phyloP scores from a whole-genome alignment of 2,888 invertebrate genomes.

The Brenthis ino region DNA sequence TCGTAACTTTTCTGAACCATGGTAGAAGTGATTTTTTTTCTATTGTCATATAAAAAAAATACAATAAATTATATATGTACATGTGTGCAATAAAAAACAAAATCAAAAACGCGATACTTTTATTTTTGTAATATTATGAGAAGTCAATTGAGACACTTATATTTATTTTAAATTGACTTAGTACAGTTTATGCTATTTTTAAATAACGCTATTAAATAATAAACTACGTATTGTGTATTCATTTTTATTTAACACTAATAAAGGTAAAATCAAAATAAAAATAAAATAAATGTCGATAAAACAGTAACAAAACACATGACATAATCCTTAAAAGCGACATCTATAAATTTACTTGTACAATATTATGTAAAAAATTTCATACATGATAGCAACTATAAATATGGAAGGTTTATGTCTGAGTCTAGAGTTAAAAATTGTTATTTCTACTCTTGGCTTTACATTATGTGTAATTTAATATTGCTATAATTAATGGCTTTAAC shows the following conservation, averaged over 20 bases:
- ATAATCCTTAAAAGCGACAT: slow-evolving; percentile 13
- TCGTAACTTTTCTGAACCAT: too few species aligned
- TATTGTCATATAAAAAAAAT: too few species aligned
- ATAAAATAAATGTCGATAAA: slow-evolving; percentile 27
- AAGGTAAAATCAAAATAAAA: background rate
- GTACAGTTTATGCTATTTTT: background rate
- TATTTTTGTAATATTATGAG: too few species aligned
- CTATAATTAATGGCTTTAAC: too few species aligned
- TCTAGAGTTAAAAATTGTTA: background rate
- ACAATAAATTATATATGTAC: too few species aligned
- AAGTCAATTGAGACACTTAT: too few species aligned
- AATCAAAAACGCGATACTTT: too few species aligned
- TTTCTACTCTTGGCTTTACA: background rate
- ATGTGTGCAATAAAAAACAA: too few species aligned
- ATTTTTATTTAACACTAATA: background rate
- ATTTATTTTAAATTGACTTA: too few species aligned
- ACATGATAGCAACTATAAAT: background rate
- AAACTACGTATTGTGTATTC: background rate
- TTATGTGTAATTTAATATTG: background rate
- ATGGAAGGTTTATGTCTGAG: slow-evolving; percentile 6
- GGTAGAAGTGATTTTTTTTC: too few species aligned
- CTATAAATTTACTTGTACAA: background rate
- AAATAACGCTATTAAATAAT: background rate
- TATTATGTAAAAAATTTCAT: background rate
- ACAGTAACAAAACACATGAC: slow-evolving; percentile 25